Percentiles rank a stretch among this genome's conserved stretches.
phyloP scores from a whole-genome alignment of 2,888 invertebrate genomes.

The Nycteola revayana region DNA sequence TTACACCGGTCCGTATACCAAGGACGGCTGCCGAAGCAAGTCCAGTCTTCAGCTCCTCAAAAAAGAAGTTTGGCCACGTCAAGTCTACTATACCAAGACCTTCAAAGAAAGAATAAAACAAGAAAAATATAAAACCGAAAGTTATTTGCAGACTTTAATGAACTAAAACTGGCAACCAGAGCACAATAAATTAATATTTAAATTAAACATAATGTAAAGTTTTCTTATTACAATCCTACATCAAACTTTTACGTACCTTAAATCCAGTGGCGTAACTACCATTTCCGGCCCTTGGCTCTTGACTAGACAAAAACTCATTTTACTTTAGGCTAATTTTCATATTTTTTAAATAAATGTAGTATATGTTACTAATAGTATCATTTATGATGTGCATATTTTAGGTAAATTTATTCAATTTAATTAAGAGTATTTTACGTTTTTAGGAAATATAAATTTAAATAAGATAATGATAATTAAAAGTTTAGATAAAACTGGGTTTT shows the following conservation, averaged over 20 bases:
- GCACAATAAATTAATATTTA: slow-evolving; percentile 30
- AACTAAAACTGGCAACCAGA: slow-evolving; percentile 12
- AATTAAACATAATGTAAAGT: slow-evolving; percentile 18
- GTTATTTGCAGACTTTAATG: slow-evolving; percentile 22
- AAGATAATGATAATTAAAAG: too few relatives aligned
- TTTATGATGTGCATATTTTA: too few relatives aligned
- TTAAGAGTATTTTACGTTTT: too few relatives aligned
- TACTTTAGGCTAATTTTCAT: too few relatives aligned
- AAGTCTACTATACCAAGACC: slow-evolving; percentile 72
- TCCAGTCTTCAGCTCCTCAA: slow-evolving; percentile 53
- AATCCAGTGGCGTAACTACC: too few relatives aligned
- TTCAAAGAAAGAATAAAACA: slow-evolving; percentile 50
- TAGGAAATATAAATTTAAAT: too few relatives aligned
- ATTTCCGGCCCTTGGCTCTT: too few relatives aligned
- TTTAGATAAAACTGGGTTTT: too few relatives aligned
- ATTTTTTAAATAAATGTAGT: too few relatives aligned
- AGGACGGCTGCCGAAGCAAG: slow-evolving; percentile 42
- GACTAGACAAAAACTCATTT: too few relatives aligned
- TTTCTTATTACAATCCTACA: slow-evolving; percentile 15
- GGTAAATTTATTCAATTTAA: too few relatives aligned
- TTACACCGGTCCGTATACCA: slow-evolving; percentile 47
- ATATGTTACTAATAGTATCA: too few relatives aligned
- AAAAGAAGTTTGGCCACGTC: slow-evolving; percentile 64
- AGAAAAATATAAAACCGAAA: slow-evolving; percentile 14
- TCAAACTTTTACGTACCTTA: slow-evolving; percentile 7